Conservation (phyloP, 2,113 vertebrate species). For the Syrmaticus mikado region DNA sequence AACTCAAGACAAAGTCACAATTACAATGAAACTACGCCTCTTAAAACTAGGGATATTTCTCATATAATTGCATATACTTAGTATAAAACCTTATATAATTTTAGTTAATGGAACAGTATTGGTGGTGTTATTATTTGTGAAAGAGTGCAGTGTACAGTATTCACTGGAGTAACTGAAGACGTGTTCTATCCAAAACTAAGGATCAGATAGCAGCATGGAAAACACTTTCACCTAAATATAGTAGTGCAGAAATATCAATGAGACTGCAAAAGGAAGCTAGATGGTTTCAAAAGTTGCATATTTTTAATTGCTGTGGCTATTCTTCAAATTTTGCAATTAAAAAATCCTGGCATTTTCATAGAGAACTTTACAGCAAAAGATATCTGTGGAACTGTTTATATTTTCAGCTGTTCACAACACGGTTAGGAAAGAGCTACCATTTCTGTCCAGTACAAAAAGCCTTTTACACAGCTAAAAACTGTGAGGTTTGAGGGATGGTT, state of each 20-base stretch:
- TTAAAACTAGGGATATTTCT: not conserved
- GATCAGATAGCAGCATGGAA: not conserved
- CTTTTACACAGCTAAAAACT: not conserved
- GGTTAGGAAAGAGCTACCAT: not conserved
- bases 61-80: not conserved
- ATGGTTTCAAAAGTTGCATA: not conserved
- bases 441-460: not conserved
- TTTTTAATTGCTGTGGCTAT: not conserved
- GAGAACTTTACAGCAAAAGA: not conserved
- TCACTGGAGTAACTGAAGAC: not conserved
- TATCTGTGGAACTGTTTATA: not conserved
- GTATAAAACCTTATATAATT: not conserved
- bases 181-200: not conserved
- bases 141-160: not conserved
- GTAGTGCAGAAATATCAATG: not conserved
- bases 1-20: not conserved
- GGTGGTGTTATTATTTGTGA: not conserved
- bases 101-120: not conserved
- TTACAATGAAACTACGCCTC: not conserved
- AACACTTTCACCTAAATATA: not conserved
- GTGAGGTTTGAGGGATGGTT: not conserved
- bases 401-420: not conserved
- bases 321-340: not conserved
- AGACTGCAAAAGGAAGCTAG: not conserved
- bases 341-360: not conserved